A percentile compares a stretch with the other conserved stretches of the same genome.
Conservation (phyloP, 2,797 vertebrate species). For the Rhinogobio ventralis region DNA sequence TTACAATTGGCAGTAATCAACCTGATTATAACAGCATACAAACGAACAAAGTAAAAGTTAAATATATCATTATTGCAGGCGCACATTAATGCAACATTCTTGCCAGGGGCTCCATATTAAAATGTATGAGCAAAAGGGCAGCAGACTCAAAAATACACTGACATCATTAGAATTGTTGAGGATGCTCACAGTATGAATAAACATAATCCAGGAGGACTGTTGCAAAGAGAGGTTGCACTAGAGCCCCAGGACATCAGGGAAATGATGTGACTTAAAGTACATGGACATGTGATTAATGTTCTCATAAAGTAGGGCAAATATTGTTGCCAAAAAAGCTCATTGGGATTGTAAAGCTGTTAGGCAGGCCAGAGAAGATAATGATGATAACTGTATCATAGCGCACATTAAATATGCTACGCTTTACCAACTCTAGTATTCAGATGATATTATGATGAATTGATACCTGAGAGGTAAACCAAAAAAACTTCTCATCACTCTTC, state of each 20-base stretch:
- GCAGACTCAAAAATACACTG: slow-evolving; percentile 51
- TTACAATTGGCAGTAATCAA: slow-evolving; percentile 45
- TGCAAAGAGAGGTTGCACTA: slow-evolving; percentile 30
- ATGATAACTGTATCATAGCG: slow-evolving; percentile 41
- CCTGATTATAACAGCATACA: slow-evolving; percentile 42
- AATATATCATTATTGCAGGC: slow-evolving; percentile 43
- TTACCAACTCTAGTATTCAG: not conserved
- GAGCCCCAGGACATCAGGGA: slow-evolving; percentile 47
- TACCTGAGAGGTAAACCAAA: not conserved
- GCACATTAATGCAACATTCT: slow-evolving; percentile 48
- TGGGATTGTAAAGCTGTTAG: slow-evolving; percentile 45
- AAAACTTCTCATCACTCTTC: not conserved
- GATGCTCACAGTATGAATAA: slow-evolving; percentile 51
- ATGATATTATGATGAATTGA: slow-evolving; percentile 16
- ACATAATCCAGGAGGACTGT: slow-evolving; percentile 34
- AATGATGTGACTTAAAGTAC: slow-evolving; percentile 55
- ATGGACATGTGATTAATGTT: slow-evolving; percentile 61
- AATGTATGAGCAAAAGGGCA: slow-evolving; percentile 51
- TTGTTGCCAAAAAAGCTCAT: slow-evolving; percentile 34
- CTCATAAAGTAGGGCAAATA: slow-evolving; percentile 58
- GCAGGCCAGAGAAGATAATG: slow-evolving; percentile 34
- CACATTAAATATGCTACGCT: slow-evolving; percentile 23
- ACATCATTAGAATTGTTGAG: slow-evolving; percentile 59
- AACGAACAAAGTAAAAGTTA: slow-evolving; percentile 48
- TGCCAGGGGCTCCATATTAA: slow-evolving; percentile 54